Evolutionary conservation across 64 coral and sea anemone species (phyloP), one percentile per base, ranked within the genome.

Genomic region (Dendronephthya gigantea): DNA sequence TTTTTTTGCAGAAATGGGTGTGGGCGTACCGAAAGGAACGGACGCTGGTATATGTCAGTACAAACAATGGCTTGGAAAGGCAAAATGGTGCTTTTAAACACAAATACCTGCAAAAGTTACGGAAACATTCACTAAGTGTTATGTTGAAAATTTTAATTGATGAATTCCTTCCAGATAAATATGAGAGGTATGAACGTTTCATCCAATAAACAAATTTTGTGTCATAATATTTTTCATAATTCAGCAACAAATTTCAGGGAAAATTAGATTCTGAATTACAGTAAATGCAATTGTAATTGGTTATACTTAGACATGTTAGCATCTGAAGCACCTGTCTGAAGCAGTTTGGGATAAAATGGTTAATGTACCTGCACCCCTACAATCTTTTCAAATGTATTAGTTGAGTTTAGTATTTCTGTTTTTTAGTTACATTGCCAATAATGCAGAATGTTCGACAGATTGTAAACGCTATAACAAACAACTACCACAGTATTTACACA

Each of bases 61-160:
- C 90, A 2, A 92, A 92, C 82, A 92, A 92, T 58, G 86, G 90
- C 2, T 35, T 88, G 19, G 82, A 88, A 30, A 19, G 86, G 12
- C 90, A 88, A 48, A 92, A 92, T 34, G 39, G 88, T 10, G 91
- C 83, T 0, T 89, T 92, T 38, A 88, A 92, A 66, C 84, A 90
- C 56, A 23, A 82, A 27, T 92, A 84, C 38, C 49, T 88, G 27
- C 41, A 79, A 41, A 83, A 50, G 12, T 48, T 79, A 81, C 40
- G 15, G 7, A 85, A 35, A 39, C 34, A 15, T 55, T 79, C 84
- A n/a, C 81, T 84, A 2, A 89, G 70, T 84, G 33, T 45, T 2
- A 89, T 90, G 92, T 17, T 90, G 2, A 30, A 75, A 27, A 38
- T 90, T 4, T 66, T 88, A 4, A 19, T 90, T 8, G 82, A 93